Evolutionary conservation across 2,888 invertebrate species (phyloP), one percentile per base, ranked within the genome.

Genomic region (Noctua fimbriata): DNA sequence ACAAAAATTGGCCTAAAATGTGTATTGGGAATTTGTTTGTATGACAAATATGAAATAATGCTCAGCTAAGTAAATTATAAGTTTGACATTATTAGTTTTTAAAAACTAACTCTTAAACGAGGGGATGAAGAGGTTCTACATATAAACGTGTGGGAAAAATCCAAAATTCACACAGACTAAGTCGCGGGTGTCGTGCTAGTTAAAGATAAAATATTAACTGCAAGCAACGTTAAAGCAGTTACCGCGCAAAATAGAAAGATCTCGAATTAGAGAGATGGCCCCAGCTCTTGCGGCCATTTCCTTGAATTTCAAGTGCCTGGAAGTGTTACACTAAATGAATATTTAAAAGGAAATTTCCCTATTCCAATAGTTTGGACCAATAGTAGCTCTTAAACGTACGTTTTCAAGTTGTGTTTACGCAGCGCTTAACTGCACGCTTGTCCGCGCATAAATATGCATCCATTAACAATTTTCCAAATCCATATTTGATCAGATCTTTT

Each of bases 401-500:
- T n/a, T n/a, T n/a, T n/a, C n/a, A 69, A 81, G 49, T 75, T 73
- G 32, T 78, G 70, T 84, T 76, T 74, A 70, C 55, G 69, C 78
- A 83, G 76, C 78, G 81, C 78, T 83, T 83, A 70, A 81, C 58
- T 82, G 86, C 86, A 89, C 79, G 88, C 87, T 82, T 87, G 44
- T 69, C 83, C 81, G 44, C 18, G 76, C 77, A 79, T 79, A 79
- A 79, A 74, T 76, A 86, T 87, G 83, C 79, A 86, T 80, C 66
- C 78, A 65, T 65, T 82, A 85, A 79, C 79, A 86, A 73, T 84
- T 91, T 92, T 92, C 95, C 95, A 95, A 96, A 95, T 96, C 95
- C 95, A 95, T 96, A 94, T 96, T 95, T 96, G 93, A 96, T 93
- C 90, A 89, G 85, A 81, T 88, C 89, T 93, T 95, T 95, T 94